A percentile compares a stretch with the other conserved stretches of the same genome.
Evolutionary conservation across 2,797 vertebrate species (phyloP).

Genomic region (Catostomus latipinnis): DNA sequence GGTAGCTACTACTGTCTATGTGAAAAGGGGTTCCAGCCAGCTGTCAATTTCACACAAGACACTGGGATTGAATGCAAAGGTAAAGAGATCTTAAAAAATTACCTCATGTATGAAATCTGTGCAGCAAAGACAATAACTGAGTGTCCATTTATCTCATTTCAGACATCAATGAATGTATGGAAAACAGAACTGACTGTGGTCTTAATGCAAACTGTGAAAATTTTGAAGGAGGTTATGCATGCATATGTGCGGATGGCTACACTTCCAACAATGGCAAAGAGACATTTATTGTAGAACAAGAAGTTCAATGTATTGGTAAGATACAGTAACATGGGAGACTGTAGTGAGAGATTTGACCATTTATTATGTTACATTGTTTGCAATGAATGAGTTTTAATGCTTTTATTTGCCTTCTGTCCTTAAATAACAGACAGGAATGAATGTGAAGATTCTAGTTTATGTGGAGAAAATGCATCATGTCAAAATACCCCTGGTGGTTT

Average conservation of each 20-base stretch:
- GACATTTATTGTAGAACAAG: rapidly evolving
- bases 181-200: rapidly evolving
- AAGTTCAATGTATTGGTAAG: slow-evolving; percentile 18
- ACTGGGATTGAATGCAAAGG: background rate
- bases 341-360: background rate
- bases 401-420: background rate
- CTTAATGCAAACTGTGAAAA: too few relatives aligned
- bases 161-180: slow-evolving; percentile 68
- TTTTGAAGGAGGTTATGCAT: slow-evolving; percentile 35
- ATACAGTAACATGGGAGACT: too few relatives aligned
- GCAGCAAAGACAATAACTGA: background rate
- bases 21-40: background rate
- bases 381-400: background rate
- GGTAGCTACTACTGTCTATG: slow-evolving; percentile 72
- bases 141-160: slow-evolving; percentile 4
- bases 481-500: slow-evolving; percentile 61
- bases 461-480: slow-evolving; percentile 62
- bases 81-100: slow-evolving; percentile 42
- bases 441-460: slow-evolving; percentile 46
- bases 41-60: rapidly evolving
- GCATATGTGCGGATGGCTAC: slow-evolving; percentile 65
- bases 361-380: background rate
- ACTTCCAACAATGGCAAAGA: slow-evolving; percentile 1
- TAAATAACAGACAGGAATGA: slow-evolving; percentile 61
- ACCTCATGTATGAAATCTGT: background rate